Conservation (phyloP, 2,113 vertebrate genomes). For the Ctenodactylus gundi region DNA sequence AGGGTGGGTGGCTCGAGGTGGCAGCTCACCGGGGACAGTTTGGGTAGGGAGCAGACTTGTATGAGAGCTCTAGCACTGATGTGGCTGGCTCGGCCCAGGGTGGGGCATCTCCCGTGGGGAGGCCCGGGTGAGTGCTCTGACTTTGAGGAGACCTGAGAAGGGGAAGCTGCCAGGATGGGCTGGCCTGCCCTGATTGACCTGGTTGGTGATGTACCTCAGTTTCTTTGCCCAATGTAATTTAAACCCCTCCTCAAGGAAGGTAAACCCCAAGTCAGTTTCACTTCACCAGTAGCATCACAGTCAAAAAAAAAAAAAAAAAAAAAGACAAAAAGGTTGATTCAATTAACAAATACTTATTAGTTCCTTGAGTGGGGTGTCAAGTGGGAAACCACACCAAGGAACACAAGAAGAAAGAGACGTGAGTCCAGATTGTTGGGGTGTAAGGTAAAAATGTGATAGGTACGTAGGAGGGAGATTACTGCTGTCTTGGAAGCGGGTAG, state of each 20-base stretch:
- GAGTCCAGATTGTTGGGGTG: background rate
- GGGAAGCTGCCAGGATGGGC: background rate
- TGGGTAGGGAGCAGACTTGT: no score
- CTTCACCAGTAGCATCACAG: no score
- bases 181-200: background rate
- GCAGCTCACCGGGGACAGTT: no score
- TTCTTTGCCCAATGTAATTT: background rate
- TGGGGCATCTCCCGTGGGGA: background rate
- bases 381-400: background rate
- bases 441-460: background rate
- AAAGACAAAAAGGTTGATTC: background rate
- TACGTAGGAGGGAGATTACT: fast-evolving
- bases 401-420: background rate
- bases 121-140: background rate
- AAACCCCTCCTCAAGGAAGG: background rate
- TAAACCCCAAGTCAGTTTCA: background rate
- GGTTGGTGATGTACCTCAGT: background rate
- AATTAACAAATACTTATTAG: background rate
- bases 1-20: background rate
- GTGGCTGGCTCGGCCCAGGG: background rate
- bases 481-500: background rate
- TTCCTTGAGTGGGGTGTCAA: background rate
- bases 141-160: background rate
- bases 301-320: background rate
- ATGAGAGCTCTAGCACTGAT: background rate